Conservation (phyloP, 2,113 vertebrate genomes). For the Neolamprologus variostigma region DNA sequence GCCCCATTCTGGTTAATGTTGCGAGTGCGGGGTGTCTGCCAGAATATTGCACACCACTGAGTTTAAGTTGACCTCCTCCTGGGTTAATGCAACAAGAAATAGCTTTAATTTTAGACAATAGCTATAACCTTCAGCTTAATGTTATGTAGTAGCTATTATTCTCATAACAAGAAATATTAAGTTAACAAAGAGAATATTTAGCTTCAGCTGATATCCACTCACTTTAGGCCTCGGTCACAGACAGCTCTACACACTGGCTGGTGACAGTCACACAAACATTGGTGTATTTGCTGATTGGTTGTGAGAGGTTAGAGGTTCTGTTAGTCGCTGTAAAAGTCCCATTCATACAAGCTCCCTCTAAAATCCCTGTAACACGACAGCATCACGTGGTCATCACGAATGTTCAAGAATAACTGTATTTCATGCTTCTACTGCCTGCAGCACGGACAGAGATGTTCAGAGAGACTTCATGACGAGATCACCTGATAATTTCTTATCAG, state of each 20-base stretch:
- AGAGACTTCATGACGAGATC: not conserved
- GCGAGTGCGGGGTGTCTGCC: not conserved
- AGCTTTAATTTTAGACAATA: not conserved
- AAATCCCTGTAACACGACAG: not conserved
- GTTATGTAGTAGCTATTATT: not conserved
- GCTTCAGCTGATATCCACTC: not conserved
- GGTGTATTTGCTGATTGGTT: not conserved
- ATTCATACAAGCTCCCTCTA: not conserved
- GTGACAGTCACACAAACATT: not conserved
- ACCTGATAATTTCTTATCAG: not conserved
- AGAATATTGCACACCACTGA: not conserved
- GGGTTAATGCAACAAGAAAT: not conserved
- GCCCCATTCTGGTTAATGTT: not conserved
- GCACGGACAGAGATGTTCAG: not conserved
- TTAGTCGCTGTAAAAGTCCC: not conserved
- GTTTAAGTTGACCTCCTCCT: not conserved
- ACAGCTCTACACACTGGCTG: not conserved
- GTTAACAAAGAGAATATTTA: not conserved
- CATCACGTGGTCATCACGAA: not conserved
- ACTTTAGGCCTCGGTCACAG: not conserved
- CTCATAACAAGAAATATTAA: not conserved
- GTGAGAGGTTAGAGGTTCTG: not conserved
- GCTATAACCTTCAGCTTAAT: not conserved
- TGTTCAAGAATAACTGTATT: not conserved
- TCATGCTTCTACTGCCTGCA: not conserved